phyloP scores from a whole-genome alignment of 2,113 vertebrate genomes.

The Nanorana parkeri region DNA sequence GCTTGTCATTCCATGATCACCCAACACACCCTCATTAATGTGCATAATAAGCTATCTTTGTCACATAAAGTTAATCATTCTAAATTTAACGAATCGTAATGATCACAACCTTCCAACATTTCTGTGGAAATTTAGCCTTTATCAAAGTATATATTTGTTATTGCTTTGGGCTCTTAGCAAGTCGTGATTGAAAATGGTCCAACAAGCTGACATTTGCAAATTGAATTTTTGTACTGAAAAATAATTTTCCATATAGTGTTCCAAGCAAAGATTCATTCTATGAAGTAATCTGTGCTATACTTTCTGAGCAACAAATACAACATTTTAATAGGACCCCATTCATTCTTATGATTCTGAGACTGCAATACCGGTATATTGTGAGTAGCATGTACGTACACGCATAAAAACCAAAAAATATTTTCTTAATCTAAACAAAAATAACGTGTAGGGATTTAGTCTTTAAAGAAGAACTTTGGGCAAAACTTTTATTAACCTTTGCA shows the following conservation, averaged over 20 bases:
- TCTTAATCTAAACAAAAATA: no score
- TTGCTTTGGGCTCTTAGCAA: not conserved
- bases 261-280: not conserved
- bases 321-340: not conserved
- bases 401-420: no score
- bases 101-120: not conserved
- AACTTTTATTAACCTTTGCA: no score
- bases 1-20: slow-evolving; percentile 1
- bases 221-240: slow-evolving; percentile 3
- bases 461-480: no score
- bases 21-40: slow-evolving; percentile 8
- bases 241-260: not conserved
- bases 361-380: no score
- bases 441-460: no score
- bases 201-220: slow-evolving; percentile 15
- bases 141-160: not conserved
- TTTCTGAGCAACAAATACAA: not conserved
- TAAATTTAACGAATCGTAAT: not conserved
- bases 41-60: not conserved
- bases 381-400: no score
- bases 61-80: not conserved
- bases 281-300: not conserved
- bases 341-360: not conserved
- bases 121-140: not conserved
- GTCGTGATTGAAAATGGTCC: not conserved